Percentiles rank a stretch among this genome's conserved stretches.
Conservation (phyloP, 2,888 invertebrate genomes). For the Oscheius sp. region DNA sequence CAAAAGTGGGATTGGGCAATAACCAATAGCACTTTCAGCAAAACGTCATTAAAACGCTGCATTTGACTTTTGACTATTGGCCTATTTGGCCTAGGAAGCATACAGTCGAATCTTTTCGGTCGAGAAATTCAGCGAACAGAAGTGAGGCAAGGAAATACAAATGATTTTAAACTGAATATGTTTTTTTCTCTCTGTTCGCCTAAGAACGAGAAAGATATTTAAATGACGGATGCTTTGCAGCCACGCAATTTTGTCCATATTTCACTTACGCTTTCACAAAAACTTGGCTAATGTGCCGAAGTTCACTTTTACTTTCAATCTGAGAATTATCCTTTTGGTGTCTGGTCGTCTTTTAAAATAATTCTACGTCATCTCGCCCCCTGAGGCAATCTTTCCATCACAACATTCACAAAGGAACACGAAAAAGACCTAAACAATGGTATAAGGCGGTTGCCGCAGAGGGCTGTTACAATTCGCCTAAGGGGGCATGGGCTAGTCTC, state of each 20-base stretch:
- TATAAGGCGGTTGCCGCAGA: background rate
- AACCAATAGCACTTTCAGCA: too few relatives aligned
- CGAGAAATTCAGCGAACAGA: too few relatives aligned
- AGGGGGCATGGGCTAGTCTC: conserved; percentile 12
- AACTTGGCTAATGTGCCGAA: background rate
- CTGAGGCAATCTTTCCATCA: conserved; percentile 2
- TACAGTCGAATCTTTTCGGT: too few relatives aligned
- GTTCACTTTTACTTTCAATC: background rate
- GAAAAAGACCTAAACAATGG: background rate
- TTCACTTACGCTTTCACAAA: background rate
- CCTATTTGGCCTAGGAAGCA: too few relatives aligned
- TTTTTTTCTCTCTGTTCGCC: too few relatives aligned
- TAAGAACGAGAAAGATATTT: too few relatives aligned
- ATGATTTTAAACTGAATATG: too few relatives aligned
- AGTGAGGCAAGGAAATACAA: too few relatives aligned
- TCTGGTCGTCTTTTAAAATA: background rate
- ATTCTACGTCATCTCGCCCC: background rate
- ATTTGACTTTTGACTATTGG: too few relatives aligned
- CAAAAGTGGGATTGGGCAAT: background rate
- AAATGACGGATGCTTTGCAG: too few relatives aligned
- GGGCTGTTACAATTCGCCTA: conserved; percentile 5
- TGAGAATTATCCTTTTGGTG: too few relatives aligned
- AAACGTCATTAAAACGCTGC: too few relatives aligned
- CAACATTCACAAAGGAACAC: conserved; percentile 6
- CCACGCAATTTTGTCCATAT: background rate